Percentiles rank a stretch among this genome's conserved stretches.
Evolutionary conservation across 2,113 vertebrate species (phyloP).

Genomic region (Chaetorhynchus papuensis): DNA sequence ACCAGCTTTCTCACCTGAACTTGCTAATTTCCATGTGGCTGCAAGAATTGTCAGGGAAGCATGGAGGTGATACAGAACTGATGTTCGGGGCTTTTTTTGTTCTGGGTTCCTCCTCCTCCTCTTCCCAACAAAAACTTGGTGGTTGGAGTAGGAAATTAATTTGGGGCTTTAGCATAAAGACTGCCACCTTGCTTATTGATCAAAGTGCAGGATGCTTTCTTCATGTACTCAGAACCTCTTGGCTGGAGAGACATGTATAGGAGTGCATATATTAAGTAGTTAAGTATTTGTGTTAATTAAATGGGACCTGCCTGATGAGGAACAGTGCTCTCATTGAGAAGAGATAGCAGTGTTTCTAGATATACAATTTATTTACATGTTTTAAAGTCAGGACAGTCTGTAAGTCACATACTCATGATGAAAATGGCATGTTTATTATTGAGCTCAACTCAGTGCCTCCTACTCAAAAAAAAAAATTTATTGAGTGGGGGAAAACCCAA

Average conservation of each 20-base stretch:
- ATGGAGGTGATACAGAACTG: not conserved
- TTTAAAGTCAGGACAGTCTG: not conserved
- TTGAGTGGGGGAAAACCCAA: not conserved
- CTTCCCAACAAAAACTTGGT: not conserved
- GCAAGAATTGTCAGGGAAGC: not conserved
- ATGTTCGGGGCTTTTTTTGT: rapidly evolving
- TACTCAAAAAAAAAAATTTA: not conserved
- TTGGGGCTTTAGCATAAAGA: not conserved
- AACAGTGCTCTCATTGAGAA: not conserved
- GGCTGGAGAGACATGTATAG: not conserved
- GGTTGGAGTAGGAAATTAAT: not conserved
- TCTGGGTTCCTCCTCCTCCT: not conserved
- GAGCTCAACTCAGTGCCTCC: not conserved
- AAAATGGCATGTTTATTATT: not conserved
- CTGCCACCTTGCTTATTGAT: not conserved
- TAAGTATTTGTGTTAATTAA: not conserved
- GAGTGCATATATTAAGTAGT: not conserved
- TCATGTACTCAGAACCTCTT: not conserved
- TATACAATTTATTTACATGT: not conserved
- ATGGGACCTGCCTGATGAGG: not conserved
- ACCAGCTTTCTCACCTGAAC: not conserved
- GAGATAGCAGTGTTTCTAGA: not conserved
- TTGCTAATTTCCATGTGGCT: not conserved
- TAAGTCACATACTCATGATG: not conserved
- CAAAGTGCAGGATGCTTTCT: not conserved